Base-by-base conservation (phyloP, 1,140 invertebrate species). In the Paraescarpia echinospica region DNA sequence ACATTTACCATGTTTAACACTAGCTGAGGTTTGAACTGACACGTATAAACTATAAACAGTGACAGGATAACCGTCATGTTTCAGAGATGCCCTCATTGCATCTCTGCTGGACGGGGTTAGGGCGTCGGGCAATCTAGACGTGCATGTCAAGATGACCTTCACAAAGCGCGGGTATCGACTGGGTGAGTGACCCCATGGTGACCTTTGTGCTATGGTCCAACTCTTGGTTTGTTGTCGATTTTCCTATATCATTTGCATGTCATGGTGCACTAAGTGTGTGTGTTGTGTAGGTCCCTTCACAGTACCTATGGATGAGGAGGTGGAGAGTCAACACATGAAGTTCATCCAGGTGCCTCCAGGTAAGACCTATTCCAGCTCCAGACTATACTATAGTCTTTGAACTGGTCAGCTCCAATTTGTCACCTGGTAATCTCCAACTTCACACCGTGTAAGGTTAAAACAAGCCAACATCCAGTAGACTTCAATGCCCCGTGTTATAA, bases 51-150 rank as follows among this genome's bases (percentile, higher is more conserved):
- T 51, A 18, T 51, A 51, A 77, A 77, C 59, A 6, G 8, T 27
- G 59, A 77, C 59, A 2, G 9, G 59, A 2, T 22, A 18, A 77
- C 41, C 18, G 48, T 77, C 59, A 77, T 77, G 59, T 91, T 91
- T 91, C 93, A 98, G 99, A 94, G 99, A 99, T 97, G 98, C 98
- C 0, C 95, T 99, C 91, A 95, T 99, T 91, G 99, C 99, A 1
- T 99, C 99, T 6, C 96, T 99, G 27, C 96, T 99, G 93, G 99
- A 99, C 96, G 98, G 98, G 89, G 98, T 99, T 22, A 97, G 99
- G 94, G 98, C 98, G 33, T 98, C 98, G 35, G 99, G 99, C 1
- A 99, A 99, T 95, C 97, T 98, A 94, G 98, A 99, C 96, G 98
- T 99, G n/a, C 98, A 99, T 96, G 98, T 99, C 2, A 98, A 98